Evolutionary conservation across 2,797 vertebrate genomes (phyloP).

Genomic region (Hypotaenidia okinawae): DNA sequence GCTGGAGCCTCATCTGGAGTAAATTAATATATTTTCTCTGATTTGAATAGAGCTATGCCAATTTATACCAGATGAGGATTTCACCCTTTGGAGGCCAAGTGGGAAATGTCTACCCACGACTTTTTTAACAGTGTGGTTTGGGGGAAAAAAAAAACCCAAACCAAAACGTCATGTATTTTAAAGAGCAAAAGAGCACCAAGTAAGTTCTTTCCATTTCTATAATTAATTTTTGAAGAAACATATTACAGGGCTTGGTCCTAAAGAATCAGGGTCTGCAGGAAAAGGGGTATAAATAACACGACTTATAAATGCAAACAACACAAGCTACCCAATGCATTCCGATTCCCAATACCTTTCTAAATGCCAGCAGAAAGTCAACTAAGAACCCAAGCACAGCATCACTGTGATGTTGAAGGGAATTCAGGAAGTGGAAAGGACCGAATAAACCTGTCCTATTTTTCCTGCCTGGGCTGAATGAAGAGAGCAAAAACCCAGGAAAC

Average conservation of each 20-base stretch:
- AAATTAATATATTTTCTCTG: slow-evolving; percentile 2
- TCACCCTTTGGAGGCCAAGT: slow-evolving; percentile 39
- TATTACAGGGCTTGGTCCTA: background rate
- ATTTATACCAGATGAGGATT: slow-evolving; percentile 52
- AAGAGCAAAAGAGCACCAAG: background rate
- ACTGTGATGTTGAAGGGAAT: background rate
- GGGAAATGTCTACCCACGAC: slow-evolving; percentile 28
- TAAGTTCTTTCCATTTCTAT: background rate
- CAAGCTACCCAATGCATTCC: background rate
- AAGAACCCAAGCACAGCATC: background rate
- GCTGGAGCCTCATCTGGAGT: slow-evolving; percentile 31
- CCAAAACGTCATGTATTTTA: background rate
- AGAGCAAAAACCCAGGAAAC: background rate
- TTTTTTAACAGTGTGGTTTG: background rate
- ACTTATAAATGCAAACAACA: background rate
- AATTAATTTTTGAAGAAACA: background rate
- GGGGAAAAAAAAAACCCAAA: background rate
- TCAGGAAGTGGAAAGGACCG: background rate
- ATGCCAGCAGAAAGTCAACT: background rate
- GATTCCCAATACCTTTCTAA: background rate
- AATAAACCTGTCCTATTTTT: background rate
- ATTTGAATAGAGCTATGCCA: slow-evolving; percentile 35
- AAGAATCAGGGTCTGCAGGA: background rate
- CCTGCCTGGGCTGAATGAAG: background rate
- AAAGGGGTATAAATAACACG: background rate